These are phyloP conservation scores for Platerodrilus igneus DNA, from an alignment of 2,888 invertebrate species.

Conservation along the genomic window DNA sequence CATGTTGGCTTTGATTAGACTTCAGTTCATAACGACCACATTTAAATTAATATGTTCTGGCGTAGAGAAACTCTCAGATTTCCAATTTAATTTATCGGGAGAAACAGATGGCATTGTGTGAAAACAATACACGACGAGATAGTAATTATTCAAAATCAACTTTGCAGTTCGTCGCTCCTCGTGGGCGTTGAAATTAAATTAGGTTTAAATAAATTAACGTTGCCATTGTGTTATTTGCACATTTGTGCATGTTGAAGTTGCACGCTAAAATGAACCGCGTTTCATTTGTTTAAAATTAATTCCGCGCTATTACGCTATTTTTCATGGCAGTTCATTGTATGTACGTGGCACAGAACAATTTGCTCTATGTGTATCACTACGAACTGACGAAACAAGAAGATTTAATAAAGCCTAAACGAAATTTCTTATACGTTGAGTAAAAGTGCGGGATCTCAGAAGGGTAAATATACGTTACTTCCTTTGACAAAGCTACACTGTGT, in stretches of 20 bases:
- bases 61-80: too few relatives aligned
- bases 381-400: conserved; percentile 14
- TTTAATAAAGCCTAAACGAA: conserved; percentile 16
- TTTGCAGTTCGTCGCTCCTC: conserved; percentile 28
- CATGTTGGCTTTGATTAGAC: too few relatives aligned
- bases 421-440: conserved; percentile 4
- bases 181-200: conserved; percentile 31
- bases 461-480: conserved; percentile 21
- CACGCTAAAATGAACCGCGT: too few relatives aligned
- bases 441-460: conserved; percentile 17
- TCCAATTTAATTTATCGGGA: conserved; percentile 16
- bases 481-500: conserved; percentile 17
- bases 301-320: too few relatives aligned
- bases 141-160: conserved; percentile 29
- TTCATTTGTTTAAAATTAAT: too few relatives aligned
- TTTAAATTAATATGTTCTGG: too few relatives aligned
- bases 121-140: conserved; percentile 18
- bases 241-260: too few relatives aligned
- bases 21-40: too few relatives aligned
- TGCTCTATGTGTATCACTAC: conserved; percentile 12
- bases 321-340: too few relatives aligned
- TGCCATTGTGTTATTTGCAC: conserved; percentile 24
- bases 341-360: too few relatives aligned
- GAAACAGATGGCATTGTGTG: conserved; percentile 17
- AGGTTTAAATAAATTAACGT: conserved; percentile 31